Base-by-base conservation (phyloP, 2,113 vertebrate genomes). In the Brachyhypopomus gauderio region DNA sequence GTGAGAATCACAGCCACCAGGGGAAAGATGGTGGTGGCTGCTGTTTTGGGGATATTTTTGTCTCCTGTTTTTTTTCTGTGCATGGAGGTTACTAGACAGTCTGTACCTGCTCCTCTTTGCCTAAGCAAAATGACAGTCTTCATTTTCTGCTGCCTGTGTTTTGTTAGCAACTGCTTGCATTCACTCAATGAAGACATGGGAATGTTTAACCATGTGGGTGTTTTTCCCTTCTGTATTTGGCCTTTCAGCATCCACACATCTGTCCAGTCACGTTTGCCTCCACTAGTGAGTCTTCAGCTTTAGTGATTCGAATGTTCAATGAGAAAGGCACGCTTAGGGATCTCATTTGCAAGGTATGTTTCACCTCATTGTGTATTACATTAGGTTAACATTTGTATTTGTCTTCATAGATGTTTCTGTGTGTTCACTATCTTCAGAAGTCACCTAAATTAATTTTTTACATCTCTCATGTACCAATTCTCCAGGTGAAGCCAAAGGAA, bases 281-380 rank as follows among this genome's bases (percentile, higher is more conserved):
- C 81, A 94, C 94, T 84, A 96, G 91, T 3, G 97, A 98, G 88
- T 97, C 95, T 27, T 97, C 97, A 20, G 96, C 95, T 0, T 92
- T 99, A 82, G 88, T 98, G 83, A 97, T 99, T 88, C 89, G 96
- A 84, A 93, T 93, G 0, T 98, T 97, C 92, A 96, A 90, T 82
- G 98, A 99, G 85, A 97, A 93, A 87, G 97, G 98, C 86, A 97
- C 96, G 17, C 89, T 99, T 75, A 95, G 96, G 89, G 97, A 99
- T 91, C 94, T 96, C 87, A 96, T 99, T 89, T 97, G 95, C 89
- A 98, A 99, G 96, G 98, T 98, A 94, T 41, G 36, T 59, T 11
- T 58, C 4, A 38, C 22, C 5, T 48, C 56, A 48, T 52, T 67
- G 19, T 36, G 30, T 20, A 23, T 19, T 16, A 5, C 7, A 70